These are phyloP conservation scores for Lerema accius DNA, from an alignment of 1,140 invertebrate species.

Conservation along the genomic window DNA sequence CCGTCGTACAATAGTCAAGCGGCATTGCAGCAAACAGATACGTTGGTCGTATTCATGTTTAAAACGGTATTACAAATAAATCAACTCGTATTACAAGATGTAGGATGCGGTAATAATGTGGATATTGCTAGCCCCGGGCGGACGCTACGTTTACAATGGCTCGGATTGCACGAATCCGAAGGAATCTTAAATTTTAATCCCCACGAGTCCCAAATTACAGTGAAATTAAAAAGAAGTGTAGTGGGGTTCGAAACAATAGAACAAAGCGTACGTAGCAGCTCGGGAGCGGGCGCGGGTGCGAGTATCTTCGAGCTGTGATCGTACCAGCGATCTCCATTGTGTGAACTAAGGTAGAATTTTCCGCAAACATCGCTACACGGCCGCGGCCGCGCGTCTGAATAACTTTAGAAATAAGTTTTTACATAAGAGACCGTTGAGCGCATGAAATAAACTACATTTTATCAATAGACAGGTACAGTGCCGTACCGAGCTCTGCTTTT, in stretches of 20 bases:
- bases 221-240: slow-evolving; percentile 27
- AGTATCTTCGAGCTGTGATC: slow-evolving; percentile 31
- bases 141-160: not conserved
- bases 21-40: too few species aligned
- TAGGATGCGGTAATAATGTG: not conserved
- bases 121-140: not conserved
- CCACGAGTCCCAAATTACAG: slow-evolving; percentile 18
- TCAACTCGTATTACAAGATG: not conserved
- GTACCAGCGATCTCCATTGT: slow-evolving; percentile 29
- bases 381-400: slow-evolving; percentile 16
- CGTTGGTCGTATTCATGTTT: too few species aligned
- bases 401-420: slow-evolving; percentile 35
- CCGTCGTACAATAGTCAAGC: too few species aligned
- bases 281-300: not conserved
- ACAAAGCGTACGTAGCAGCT: slow-evolving; percentile 25
- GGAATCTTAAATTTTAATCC: slow-evolving; percentile 19
- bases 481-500: slow-evolving; percentile 19
- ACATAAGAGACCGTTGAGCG: slow-evolving; percentile 18
- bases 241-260: slow-evolving; percentile 29
- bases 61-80: too few species aligned
- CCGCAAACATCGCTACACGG: slow-evolving; percentile 26
- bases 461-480: slow-evolving; percentile 28
- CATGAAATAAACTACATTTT: slow-evolving; percentile 32
- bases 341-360: slow-evolving; percentile 26
- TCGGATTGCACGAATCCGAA: not conserved